Base-by-base conservation (phyloP, 2,797 vertebrate species). In the Aotus griseimembra region DNA sequence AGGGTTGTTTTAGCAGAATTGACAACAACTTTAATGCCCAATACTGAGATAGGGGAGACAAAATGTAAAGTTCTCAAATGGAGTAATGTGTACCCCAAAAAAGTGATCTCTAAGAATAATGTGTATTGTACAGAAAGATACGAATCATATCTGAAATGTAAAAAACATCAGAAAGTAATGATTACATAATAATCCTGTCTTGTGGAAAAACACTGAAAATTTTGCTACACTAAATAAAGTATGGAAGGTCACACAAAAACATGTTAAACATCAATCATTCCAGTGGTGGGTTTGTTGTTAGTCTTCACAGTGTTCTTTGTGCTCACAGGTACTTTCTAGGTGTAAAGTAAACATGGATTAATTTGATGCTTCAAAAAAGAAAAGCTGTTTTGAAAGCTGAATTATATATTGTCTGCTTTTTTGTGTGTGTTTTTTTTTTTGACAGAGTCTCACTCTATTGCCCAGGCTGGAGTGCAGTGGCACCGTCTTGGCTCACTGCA, bases 261-360 rank as follows among this genome's bases (percentile, higher is more conserved):
- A 67, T 55, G 2, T 19, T 5, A 30, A 73, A 81, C 8, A 3
- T 50, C 12, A 13, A 11, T 19, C 57, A 20, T 26, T 67, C 36
- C 67, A 14, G 15, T 0, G 22, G 14, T 36, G 36, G 30, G n/a
- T 36, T 15, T 2, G 2, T 1, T 44, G 76, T 19, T 11, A 9
- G 58, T 26, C 19, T 24, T 26, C 8, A n/a, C 0, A 2, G 20
- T 0, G 0, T 46, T 44, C 15, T 46, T 64, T 36, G 20, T 19
- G 44, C 15, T 44, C 24, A 73, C 12, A 24, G 24, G 14, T 20
- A 19, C 19, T 73, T 73, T 19, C 41, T 3, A 26, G n/a, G 33
- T 24, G 58, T 75, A 28, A 75, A 30, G 33, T 44, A 26, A 64
- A 30, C 9, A 17, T 0, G 4, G 5, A 30, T 41, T 9, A 11